phyloP scores from a whole-genome alignment of 1,140 invertebrate genomes.

The Centruroides vittatus region DNA sequence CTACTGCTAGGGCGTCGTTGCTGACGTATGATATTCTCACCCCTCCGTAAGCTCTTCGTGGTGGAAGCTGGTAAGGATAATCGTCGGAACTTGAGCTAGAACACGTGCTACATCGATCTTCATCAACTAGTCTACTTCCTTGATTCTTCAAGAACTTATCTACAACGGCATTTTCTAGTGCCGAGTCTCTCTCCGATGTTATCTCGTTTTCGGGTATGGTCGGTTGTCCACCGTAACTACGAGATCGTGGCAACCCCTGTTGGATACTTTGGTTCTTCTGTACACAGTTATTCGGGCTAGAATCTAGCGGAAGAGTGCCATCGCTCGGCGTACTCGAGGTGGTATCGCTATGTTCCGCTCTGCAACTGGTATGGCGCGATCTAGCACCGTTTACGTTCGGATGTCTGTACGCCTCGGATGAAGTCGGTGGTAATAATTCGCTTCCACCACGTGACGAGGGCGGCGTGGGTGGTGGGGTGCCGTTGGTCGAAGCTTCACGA shows the following conservation, averaged over 20 bases:
- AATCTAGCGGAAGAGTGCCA: not conserved
- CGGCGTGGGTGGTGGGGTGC: conserved; percentile 16
- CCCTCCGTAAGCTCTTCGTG: conserved; percentile 48
- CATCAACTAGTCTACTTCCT: conserved; percentile 41
- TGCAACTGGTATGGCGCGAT: not conserved
- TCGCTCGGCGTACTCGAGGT: not conserved
- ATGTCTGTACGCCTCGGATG: not conserved
- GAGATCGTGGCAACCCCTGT: conserved; percentile 3
- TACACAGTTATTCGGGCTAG: not conserved
- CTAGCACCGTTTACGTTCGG: not conserved
- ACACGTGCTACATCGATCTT: conserved; percentile 56
- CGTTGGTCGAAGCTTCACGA: conserved; percentile 17
- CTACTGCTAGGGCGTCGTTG: conserved; percentile 61
- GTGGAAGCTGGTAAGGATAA: conserved; percentile 57
- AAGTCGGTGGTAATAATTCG: not conserved
- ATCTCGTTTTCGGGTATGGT: conserved; percentile 8
- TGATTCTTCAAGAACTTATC: conserved; percentile 21
- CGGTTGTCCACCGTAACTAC: conserved; percentile 14
- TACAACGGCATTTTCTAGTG: not conserved
- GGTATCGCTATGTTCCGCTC: not conserved
- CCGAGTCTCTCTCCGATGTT: conserved; percentile 28
- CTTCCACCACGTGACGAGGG: not conserved
- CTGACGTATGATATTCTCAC: conserved; percentile 78
- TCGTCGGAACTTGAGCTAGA: conserved; percentile 53
- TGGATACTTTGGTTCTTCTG: not conserved